phyloP scores from a whole-genome alignment of 2,888 invertebrate genomes.

The Hydropsyche betteni region DNA sequence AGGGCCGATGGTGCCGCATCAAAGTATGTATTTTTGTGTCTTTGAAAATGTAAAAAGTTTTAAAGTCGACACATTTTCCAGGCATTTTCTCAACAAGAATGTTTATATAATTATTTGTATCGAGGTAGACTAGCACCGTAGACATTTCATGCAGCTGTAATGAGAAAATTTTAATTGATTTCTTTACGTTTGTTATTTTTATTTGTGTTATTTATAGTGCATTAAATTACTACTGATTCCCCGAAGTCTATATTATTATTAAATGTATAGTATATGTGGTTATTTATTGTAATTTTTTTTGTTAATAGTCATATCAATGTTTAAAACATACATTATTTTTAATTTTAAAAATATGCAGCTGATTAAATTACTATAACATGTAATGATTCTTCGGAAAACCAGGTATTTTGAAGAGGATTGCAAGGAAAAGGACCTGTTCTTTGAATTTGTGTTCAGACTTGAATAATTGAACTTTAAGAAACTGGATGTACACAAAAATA shows the following conservation, averaged over 20 bases:
- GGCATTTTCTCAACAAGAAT: slow-evolving; percentile 46
- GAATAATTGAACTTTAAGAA: neutral
- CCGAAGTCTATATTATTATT: neutral
- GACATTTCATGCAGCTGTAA: slow-evolving; percentile 63
- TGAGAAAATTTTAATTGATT: slow-evolving; percentile 58
- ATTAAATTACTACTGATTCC: slow-evolving; percentile 2
- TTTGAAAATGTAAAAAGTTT: slow-evolving; percentile 15
- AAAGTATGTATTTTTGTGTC: slow-evolving; percentile 30
- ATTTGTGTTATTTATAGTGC: neutral
- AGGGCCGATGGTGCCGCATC: slow-evolving; percentile 44
- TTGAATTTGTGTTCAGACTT: slow-evolving; percentile 1
- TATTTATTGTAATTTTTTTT: no score
- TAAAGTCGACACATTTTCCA: slow-evolving; percentile 41
- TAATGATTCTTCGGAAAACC: slow-evolving; percentile 14
- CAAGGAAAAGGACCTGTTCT: neutral
- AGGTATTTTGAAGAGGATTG: neutral
- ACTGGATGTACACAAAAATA: neutral
- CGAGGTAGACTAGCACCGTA: slow-evolving; percentile 61
- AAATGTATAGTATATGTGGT: neutral
- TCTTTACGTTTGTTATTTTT: slow-evolving; percentile 10
- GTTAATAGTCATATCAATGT: no score
- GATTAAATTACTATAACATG: neutral
- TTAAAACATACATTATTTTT: no score
- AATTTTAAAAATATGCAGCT: no score
- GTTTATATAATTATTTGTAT: slow-evolving; percentile 38